Evolutionary conservation across 2,888 invertebrate genomes (phyloP).

Genomic region (Odontothrips loti): DNA sequence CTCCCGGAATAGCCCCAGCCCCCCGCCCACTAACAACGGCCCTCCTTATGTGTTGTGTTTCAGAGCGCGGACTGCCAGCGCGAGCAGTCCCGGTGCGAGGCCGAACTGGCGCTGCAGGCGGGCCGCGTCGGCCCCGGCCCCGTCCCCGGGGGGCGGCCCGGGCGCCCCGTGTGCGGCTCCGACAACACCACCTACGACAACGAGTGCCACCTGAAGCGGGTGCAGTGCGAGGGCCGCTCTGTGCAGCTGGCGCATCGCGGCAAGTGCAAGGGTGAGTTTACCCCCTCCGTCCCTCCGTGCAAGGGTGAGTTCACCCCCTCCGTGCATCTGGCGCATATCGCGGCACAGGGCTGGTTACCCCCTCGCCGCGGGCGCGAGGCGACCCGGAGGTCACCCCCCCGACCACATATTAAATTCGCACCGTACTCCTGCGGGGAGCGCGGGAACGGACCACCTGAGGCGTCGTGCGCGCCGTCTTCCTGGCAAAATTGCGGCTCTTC

Average conservation of each 20-base stretch:
- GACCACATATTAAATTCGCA: too few relatives aligned
- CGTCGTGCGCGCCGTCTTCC: too few relatives aligned
- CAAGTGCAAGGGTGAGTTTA: conserved; percentile 14
- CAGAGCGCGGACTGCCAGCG: neutral
- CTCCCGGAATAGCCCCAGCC: too few relatives aligned
- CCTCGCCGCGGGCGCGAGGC: too few relatives aligned
- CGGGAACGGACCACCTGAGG: too few relatives aligned
- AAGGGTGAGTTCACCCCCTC: too few relatives aligned
- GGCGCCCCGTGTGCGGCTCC: conserved; percentile 68
- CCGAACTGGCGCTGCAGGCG: conserved; percentile 8
- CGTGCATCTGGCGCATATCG: too few relatives aligned
- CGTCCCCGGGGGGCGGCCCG: conserved; percentile 6
- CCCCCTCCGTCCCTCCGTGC: neutral
- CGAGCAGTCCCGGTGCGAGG: conserved; percentile 13
- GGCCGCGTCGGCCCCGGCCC: conserved; percentile 16
- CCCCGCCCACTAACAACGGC: too few relatives aligned
- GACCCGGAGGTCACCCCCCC: too few relatives aligned
- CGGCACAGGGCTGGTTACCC: too few relatives aligned
- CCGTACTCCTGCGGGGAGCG: too few relatives aligned
- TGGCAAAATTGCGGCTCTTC: too few relatives aligned
- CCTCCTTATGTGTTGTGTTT: neutral
- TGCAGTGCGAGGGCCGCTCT: conserved; percentile 13
- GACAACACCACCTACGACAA: conserved; percentile 81
- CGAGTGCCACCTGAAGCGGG: conserved; percentile 75
- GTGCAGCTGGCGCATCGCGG: conserved; percentile 1